phyloP scores from a whole-genome alignment of 2,888 invertebrate species.

The Allophyes oxyacanthae region DNA sequence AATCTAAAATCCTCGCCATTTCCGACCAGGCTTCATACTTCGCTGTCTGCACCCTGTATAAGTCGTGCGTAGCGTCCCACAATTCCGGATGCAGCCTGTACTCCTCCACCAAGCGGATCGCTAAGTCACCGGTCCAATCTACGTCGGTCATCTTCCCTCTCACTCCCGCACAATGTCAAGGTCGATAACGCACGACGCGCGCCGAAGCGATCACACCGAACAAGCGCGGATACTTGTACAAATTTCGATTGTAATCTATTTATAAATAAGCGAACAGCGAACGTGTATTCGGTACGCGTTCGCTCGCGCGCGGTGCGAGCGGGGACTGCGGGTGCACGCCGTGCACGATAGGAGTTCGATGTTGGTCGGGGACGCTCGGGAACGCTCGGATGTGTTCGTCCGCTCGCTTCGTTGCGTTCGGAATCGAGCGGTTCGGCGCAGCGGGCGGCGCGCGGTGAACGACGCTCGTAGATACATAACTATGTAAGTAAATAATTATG shows the following conservation, averaged over 20 bases:
- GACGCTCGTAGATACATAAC: constrained; percentile 35
- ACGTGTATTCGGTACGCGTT: constrained; percentile 59
- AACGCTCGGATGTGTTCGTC: constrained; percentile 55
- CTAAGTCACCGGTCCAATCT: constrained; percentile 77
- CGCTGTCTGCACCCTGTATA: constrained; percentile 71
- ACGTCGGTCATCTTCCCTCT: constrained; percentile 64
- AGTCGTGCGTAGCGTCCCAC: constrained; percentile 73
- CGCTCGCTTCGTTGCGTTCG: constrained; percentile 48
- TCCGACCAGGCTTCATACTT: constrained; percentile 79
- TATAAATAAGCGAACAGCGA: constrained; percentile 64
- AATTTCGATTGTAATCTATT: constrained; percentile 39
- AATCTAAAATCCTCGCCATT: constrained; percentile 73
- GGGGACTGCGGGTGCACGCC: constrained; percentile 53
- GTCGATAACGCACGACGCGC: constrained; percentile 25
- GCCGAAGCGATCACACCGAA: constrained; percentile 49
- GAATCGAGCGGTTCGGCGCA: constrained; percentile 40
- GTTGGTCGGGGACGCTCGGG: constrained; percentile 63
- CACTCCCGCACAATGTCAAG: constrained; percentile 49
- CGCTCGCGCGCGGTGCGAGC: constrained; percentile 60
- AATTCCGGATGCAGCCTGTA: constrained; percentile 71
- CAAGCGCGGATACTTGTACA: constrained; percentile 18
- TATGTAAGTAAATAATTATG: constrained; percentile 20
- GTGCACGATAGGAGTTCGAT: constrained; percentile 55
- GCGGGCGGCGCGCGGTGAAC: constrained; percentile 27
- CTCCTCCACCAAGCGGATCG: constrained; percentile 71